Evolutionary conservation across 2,113 vertebrate genomes (phyloP).

Genomic region (Pogona vitticeps): DNA sequence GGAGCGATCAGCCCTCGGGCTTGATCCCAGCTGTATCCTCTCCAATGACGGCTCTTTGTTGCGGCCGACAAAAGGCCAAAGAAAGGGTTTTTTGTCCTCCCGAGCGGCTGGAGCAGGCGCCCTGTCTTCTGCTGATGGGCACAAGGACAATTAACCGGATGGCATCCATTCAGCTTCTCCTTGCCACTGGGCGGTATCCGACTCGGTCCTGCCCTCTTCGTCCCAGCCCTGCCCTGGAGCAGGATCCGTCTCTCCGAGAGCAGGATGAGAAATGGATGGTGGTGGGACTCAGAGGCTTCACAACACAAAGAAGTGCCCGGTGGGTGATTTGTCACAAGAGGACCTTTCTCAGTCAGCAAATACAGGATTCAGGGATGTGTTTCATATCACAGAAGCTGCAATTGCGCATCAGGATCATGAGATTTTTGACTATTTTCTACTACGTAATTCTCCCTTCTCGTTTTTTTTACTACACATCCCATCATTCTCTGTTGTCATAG

Average conservation of each 20-base stretch:
- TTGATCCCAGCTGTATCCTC: slow-evolving; percentile 71
- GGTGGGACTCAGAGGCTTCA: too few species aligned
- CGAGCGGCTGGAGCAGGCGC: slow-evolving; percentile 41
- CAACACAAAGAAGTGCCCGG: too few species aligned
- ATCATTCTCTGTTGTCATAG: too few species aligned
- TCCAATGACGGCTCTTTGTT: slow-evolving; percentile 65
- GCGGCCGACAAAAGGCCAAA: slow-evolving; percentile 61
- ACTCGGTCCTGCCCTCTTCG: neutral
- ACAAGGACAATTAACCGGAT: slow-evolving; percentile 57
- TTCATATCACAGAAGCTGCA: too few species aligned
- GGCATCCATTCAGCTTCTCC: slow-evolving; percentile 49
- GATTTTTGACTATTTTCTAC: too few species aligned
- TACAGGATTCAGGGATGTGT: slow-evolving; percentile 23
- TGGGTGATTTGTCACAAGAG: too few species aligned
- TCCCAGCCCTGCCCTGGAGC: neutral
- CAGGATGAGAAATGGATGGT: slow-evolving; percentile 23
- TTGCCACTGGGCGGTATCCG: slow-evolving; percentile 34
- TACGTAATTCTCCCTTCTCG: too few species aligned
- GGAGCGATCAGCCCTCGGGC: slow-evolving; percentile 62
- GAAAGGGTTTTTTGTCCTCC: slow-evolving; percentile 70
- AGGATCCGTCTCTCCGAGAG: slow-evolving; percentile 25
- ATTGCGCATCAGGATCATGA: too few species aligned
- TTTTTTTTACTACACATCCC: too few species aligned
- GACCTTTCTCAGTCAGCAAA: too few species aligned
- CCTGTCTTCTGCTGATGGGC: slow-evolving; percentile 54